Evolutionary conservation across 2,888 invertebrate species (phyloP).

Genomic region (Cheilosia variabilis): DNA sequence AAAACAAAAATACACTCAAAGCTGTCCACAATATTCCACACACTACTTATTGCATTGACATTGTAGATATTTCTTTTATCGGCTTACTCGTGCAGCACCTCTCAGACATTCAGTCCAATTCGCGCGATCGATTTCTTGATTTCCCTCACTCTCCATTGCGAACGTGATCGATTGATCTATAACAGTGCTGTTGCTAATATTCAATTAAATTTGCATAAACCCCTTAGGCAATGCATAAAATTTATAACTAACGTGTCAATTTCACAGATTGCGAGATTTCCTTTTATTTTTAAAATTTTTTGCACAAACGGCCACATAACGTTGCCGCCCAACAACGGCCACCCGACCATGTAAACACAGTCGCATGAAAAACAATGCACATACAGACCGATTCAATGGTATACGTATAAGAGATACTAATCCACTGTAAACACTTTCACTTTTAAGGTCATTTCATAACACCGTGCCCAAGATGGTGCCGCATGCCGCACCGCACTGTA

Average conservation of each 20-base stretch:
- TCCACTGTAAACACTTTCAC: constrained; percentile 72
- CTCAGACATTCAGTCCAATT: background rate
- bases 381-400: background rate
- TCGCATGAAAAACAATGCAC: constrained; percentile 8
- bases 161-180: constrained; percentile 9
- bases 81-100: constrained; percentile 24
- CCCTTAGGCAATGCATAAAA: constrained; percentile 13
- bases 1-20: constrained; percentile 2
- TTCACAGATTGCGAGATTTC: constrained; percentile 22
- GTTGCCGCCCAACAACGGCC: constrained; percentile 8
- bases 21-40: constrained; percentile 24
- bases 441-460: constrained; percentile 76
- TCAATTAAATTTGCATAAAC: constrained; percentile 19
- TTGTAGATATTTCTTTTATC: constrained; percentile 40
- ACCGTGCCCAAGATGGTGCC: constrained; percentile 23
- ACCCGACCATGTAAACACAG: constrained; percentile 16
- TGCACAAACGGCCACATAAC: background rate
- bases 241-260: constrained; percentile 7
- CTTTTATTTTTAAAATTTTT: background rate
- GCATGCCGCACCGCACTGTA: constrained; percentile 25
- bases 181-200: background rate
- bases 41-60: constrained; percentile 59
- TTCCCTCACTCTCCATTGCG: background rate
- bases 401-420: constrained; percentile 21
- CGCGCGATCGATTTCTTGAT: background rate